These are phyloP conservation scores for Drosophila triauraria DNA, from an alignment of 1,140 invertebrate genomes.

Conservation along the genomic window DNA sequence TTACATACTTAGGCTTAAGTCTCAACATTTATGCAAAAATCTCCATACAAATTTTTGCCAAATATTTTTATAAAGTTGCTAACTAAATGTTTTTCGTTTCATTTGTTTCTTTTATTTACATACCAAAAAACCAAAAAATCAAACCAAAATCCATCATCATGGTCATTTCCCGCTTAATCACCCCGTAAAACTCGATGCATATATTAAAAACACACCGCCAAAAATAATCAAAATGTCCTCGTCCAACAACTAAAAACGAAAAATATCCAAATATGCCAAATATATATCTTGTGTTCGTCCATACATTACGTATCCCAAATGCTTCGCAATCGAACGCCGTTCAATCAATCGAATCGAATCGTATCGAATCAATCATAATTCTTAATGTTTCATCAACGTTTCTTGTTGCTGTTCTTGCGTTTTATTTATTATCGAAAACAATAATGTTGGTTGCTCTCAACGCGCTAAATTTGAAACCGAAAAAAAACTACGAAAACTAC, in stretches of 20 bases:
- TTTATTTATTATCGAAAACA: constrained; percentile 50
- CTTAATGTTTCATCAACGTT: constrained; percentile 72
- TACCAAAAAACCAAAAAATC: constrained; percentile 60
- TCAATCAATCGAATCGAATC: constrained; percentile 44
- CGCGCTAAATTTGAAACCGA: constrained; percentile 47
- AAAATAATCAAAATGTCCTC: constrained; percentile 72
- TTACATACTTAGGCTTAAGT: constrained; percentile 56
- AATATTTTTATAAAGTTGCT: constrained; percentile 79
- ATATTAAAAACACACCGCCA: constrained; percentile 54
- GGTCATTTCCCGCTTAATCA: constrained; percentile 84
- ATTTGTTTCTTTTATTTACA: constrained; percentile 84
- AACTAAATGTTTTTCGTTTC: constrained; percentile 85
- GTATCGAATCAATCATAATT: constrained; percentile 57
- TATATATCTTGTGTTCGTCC: constrained; percentile 77
- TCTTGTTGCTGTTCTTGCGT: constrained; percentile 77
- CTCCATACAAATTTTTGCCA: constrained; percentile 49
- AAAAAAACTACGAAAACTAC: constrained; percentile 18
- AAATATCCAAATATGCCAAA: constrained; percentile 40
- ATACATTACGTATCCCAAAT: constrained; percentile 62
- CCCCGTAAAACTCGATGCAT: constrained; percentile 69
- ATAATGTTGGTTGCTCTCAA: constrained; percentile 62
- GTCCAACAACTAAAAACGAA: constrained; percentile 74
- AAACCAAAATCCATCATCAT: constrained; percentile 79
- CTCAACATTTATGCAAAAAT: constrained; percentile 44
- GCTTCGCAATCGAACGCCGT: constrained; percentile 69